Percentiles rank a stretch among this genome's conserved stretches.
phyloP scores from a whole-genome alignment of 2,113 vertebrate genomes.

The Cyanoderma ruficeps region DNA sequence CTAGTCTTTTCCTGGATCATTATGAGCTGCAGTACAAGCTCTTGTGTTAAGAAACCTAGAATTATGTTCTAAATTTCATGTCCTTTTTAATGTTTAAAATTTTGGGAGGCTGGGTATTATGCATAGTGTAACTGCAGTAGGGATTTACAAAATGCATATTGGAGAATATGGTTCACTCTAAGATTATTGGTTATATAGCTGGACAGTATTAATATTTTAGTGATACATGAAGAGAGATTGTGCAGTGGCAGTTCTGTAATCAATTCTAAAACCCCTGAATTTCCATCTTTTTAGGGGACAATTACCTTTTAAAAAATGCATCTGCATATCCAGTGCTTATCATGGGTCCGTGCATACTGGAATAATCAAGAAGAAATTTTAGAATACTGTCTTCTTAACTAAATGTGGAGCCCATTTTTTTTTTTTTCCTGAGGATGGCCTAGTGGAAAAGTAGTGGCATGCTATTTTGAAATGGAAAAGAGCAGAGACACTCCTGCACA shows the following conservation, averaged over 20 bases:
- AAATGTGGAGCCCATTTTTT: not conserved
- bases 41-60: not conserved
- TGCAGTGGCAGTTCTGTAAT: not conserved
- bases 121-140: not conserved
- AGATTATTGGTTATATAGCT: not conserved
- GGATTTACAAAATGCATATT: not conserved
- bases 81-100: not conserved
- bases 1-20: not conserved
- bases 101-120: not conserved
- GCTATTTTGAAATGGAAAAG: not conserved
- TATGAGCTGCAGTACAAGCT: not conserved
- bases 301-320: not conserved
- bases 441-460: not conserved
- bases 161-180: not conserved
- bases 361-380: not conserved
- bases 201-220: not conserved
- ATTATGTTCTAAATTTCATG: not conserved
- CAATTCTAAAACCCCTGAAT: fast-evolving
- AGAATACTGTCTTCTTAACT: not conserved
- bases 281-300: not conserved
- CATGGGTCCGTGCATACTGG: not conserved
- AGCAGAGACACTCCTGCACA: not conserved
- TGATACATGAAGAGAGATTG: not conserved
- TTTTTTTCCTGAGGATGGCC: not conserved
- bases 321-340: not conserved